These are phyloP conservation scores for Corbicula japonica DNA, from an alignment of 2,888 invertebrate species.

Conservation along the genomic window DNA sequence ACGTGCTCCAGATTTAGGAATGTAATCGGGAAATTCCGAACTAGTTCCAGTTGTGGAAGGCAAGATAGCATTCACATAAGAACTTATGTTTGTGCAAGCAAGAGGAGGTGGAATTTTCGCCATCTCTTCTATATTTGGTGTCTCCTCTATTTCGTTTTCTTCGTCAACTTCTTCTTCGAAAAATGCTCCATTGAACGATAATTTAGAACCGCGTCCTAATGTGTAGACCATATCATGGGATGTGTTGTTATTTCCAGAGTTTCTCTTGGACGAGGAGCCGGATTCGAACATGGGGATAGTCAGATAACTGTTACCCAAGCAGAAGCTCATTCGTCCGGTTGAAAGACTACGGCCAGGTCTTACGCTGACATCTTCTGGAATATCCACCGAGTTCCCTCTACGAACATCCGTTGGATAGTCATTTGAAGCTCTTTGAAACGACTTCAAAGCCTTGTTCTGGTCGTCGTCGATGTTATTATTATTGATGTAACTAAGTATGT, in stretches of 20 bases:
- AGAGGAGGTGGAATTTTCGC: constrained; percentile 36
- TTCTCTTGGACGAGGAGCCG: constrained; percentile 16
- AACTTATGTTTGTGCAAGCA: constrained; percentile 45
- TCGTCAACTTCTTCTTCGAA: constrained; percentile 36
- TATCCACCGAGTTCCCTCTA: constrained; percentile 35
- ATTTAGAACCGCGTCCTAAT: constrained; percentile 28
- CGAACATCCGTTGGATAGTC: too few species aligned
- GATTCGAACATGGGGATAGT: constrained; percentile 50
- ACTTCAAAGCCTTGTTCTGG: too few species aligned
- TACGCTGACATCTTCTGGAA: constrained; percentile 25
- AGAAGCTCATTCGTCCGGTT: constrained; percentile 61
- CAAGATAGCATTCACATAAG: constrained; percentile 40
- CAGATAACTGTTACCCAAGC: constrained; percentile 61
- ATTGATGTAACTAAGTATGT: neutral
- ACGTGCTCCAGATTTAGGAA: constrained; percentile 24
- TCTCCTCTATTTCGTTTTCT: neutral
- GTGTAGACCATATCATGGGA: constrained; percentile 13
- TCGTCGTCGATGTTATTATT: constrained; percentile 22
- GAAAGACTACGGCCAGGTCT: constrained; percentile 47
- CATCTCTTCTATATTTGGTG: neutral
- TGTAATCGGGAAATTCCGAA: constrained; percentile 35
- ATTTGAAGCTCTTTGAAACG: constrained; percentile 9
- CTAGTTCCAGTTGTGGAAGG: neutral
- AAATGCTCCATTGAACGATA: constrained; percentile 41
- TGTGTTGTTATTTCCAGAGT: constrained; percentile 58